Evolutionary conservation across 1,140 invertebrate species (phyloP).

Genomic region (Philotrypesis tridentata): DNA sequence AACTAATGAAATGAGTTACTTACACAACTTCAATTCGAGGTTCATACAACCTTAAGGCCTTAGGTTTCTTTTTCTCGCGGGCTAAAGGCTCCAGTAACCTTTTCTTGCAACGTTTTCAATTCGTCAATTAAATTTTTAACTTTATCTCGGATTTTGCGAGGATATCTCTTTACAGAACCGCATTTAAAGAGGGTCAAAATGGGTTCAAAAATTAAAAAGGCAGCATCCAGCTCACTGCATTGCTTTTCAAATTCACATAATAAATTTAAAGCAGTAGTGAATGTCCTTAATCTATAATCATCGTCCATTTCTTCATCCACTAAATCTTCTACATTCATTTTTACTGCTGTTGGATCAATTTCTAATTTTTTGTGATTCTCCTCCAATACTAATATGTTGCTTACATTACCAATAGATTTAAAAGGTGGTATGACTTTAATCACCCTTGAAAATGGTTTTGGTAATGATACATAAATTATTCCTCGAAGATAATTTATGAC

Average conservation of each 20-base stretch:
- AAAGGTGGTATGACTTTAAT: slow-evolving; percentile 81
- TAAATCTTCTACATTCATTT: slow-evolving; percentile 75
- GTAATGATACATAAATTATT: slow-evolving; percentile 78
- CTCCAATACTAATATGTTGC: slow-evolving; percentile 76
- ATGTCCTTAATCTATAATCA: slow-evolving; percentile 77
- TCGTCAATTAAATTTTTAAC: slow-evolving; percentile 70
- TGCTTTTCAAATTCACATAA: slow-evolving; percentile 76
- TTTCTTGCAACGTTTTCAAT: slow-evolving; percentile 74
- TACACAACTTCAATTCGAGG: slow-evolving; percentile 88
- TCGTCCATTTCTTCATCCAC: slow-evolving; percentile 73
- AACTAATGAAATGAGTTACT: slow-evolving; percentile 65
- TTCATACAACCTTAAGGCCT: slow-evolving; percentile 87
- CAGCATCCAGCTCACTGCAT: slow-evolving; percentile 74
- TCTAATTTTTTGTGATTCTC: slow-evolving; percentile 67
- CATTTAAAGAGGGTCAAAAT: slow-evolving; percentile 71
- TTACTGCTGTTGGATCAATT: slow-evolving; percentile 62
- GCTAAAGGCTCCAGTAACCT: slow-evolving; percentile 76
- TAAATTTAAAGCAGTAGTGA: slow-evolving; percentile 75
- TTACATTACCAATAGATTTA: slow-evolving; percentile 72
- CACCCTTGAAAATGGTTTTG: slow-evolving; percentile 73
- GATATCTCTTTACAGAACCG: slow-evolving; percentile 78
- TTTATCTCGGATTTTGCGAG: slow-evolving; percentile 73
- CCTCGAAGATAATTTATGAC: slow-evolving; percentile 85
- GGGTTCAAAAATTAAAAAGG: slow-evolving; percentile 72
- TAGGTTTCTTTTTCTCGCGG: slow-evolving; percentile 82